phyloP scores from a whole-genome alignment of 2,113 vertebrate genomes.

The Dissostichus mawsoni region DNA sequence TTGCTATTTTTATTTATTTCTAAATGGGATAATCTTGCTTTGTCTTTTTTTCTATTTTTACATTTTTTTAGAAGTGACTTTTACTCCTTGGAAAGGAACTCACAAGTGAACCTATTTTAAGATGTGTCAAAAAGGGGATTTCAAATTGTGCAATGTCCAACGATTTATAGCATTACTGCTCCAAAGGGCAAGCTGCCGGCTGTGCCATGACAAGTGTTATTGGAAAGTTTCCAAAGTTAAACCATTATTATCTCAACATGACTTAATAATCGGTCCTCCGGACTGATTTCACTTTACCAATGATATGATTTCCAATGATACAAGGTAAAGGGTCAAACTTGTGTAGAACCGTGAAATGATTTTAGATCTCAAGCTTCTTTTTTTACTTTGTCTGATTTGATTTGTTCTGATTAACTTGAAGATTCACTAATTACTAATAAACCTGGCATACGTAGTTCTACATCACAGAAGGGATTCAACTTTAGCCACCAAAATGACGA shows the following conservation, averaged over 20 bases:
- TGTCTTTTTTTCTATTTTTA: not conserved
- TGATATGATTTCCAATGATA: slow-evolving; percentile 14
- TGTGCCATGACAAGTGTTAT: slow-evolving; percentile 71
- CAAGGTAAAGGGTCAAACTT: not conserved
- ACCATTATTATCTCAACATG: slow-evolving; percentile 3
- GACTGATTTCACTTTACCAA: slow-evolving; percentile 11
- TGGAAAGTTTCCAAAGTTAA: slow-evolving; percentile 6
- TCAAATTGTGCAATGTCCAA: slow-evolving; percentile 67
- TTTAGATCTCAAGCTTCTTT: slow-evolving; percentile 3
- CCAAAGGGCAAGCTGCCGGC: slow-evolving; percentile 77
- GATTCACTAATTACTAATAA: slow-evolving; percentile 36
- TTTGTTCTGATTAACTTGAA: slow-evolving; percentile 10
- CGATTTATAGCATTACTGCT: slow-evolving; percentile 53
- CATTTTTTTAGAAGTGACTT: slow-evolving; percentile 5
- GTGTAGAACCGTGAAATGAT: not conserved
- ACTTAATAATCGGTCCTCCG: slow-evolving; percentile 19
- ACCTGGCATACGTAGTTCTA: not conserved
- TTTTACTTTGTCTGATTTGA: not conserved
- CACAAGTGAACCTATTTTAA: slow-evolving; percentile 49
- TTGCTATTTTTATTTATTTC: slow-evolving; percentile 56
- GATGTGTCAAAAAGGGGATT: slow-evolving; percentile 74
- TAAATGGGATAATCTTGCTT: slow-evolving; percentile 12
- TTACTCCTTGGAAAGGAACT: slow-evolving; percentile 27
- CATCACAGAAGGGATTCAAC: slow-evolving; percentile 12
- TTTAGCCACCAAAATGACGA: no score